phyloP scores from a whole-genome alignment of 1,140 invertebrate genomes.

The Heliconius hermathena region DNA sequence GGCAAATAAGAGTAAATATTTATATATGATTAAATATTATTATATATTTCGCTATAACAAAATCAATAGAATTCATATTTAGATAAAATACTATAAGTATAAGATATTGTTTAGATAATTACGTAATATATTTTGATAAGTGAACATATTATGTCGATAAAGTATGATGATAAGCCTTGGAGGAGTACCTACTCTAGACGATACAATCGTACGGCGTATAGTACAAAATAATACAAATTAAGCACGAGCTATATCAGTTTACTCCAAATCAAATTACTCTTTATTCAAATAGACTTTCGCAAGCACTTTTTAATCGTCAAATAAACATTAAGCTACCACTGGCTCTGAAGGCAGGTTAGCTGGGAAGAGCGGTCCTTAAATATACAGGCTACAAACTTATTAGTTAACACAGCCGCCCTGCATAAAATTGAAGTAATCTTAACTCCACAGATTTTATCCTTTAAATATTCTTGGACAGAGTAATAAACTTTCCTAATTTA shows the following conservation, averaged over 20 bases:
- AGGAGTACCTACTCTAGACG: not conserved
- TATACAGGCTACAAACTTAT: too few relatives aligned
- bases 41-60: not conserved
- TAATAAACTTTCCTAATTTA: too few relatives aligned
- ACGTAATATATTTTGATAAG: not conserved
- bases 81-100: not conserved
- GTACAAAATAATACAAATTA: not conserved
- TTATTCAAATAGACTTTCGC: too few relatives aligned
- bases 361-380: too few relatives aligned
- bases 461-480: too few relatives aligned
- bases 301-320: too few relatives aligned
- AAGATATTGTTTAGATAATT: conserved; percentile 4
- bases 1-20: not conserved
- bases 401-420: too few relatives aligned
- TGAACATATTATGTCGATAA: not conserved
- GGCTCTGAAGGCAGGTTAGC: too few relatives aligned
- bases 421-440: too few relatives aligned
- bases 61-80: not conserved
- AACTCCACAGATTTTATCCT: too few relatives aligned
- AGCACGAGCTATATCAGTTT: not conserved
- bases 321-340: too few relatives aligned
- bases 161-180: not conserved
- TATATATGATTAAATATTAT: not conserved
- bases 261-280: too few relatives aligned
- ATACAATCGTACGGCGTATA: not conserved